Evolutionary conservation across 1,140 invertebrate species (phyloP), one percentile per base, ranked within the genome.

Genomic region (Drosophila tsacasi): DNA sequence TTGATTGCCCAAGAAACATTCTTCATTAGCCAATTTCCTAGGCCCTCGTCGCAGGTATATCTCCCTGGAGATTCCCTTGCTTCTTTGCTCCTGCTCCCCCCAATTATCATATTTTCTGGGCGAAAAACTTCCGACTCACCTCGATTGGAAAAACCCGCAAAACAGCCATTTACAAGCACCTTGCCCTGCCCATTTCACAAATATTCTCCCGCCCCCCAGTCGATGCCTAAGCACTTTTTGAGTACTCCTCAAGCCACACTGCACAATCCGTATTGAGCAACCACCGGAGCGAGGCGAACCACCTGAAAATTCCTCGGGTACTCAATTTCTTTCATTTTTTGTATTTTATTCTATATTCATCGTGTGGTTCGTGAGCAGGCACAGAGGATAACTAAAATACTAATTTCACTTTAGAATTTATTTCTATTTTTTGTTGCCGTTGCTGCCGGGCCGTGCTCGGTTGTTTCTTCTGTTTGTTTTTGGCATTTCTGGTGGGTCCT

Each of bases 321-420:
- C 55, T 68, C 55, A 39, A 73, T 72, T 61, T 76, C 54, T 32
- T 5, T 50, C 23, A 8, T 25, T 35, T 54, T 50, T 37, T 37
- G 9, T 37, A 17, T 37, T 55, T 37, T 57, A 57, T 57, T 57
- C 54, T 60, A 46, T 66, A 59, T 60, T 68, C 65, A 59, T 67
- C 54, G 57, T 40, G 54, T 42, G 63, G 47, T 37, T 55, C 52
- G 44, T 86, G 83, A 77, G 81, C 76, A 73, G 67, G 79, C 78
- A 39, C 54, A 76, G 78, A 82, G 86, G 85, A 85, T 91, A 90
- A 85, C 85, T 90, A 90, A 91, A 90, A 90, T 90, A 90, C 85
- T 91, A 91, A 90, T 91, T 90, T 90, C 82, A 90, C 82, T 90
- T 90, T 90, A 90, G 75, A 90, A 90, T 90, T 90, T 85, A 77